A percentile compares a stretch with the other conserved stretches of the same genome.
Evolutionary conservation across 1,140 invertebrate species (phyloP).

Genomic region (Drosophila busckii): DNA sequence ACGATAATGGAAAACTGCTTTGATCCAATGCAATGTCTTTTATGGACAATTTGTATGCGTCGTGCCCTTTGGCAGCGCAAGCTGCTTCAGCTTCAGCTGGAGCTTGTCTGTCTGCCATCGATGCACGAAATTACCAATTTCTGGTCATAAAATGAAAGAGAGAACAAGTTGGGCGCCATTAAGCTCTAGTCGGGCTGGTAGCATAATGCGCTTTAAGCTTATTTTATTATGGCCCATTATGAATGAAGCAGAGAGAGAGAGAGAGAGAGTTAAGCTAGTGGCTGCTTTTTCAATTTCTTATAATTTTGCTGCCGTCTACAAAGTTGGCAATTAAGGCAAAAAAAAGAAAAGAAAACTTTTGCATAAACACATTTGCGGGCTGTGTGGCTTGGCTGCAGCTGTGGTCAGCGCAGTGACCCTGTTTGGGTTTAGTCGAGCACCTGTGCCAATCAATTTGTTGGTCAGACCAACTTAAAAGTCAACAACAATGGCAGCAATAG

Average conservation of each 20-base stretch:
- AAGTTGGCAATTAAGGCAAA: conserved; percentile 67
- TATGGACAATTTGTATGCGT: conserved; percentile 71
- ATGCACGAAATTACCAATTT: conserved; percentile 74
- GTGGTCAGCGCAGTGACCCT: conserved; percentile 16
- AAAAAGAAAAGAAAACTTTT: no score
- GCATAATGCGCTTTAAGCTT: conserved; percentile 67
- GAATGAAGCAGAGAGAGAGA: conserved; percentile 2
- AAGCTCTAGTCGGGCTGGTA: conserved; percentile 32
- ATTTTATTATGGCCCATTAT: conserved; percentile 70
- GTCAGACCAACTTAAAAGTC: no score
- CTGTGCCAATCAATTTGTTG: no score
- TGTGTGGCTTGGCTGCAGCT: conserved; percentile 21
- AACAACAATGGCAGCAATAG: no score
- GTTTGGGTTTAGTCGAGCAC: background rate
- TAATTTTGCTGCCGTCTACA: conserved; percentile 47
- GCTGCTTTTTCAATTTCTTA: conserved; percentile 24
- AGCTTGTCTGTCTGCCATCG: conserved; percentile 36
- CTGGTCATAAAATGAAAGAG: conserved; percentile 68
- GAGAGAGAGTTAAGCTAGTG: background rate
- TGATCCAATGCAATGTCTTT: conserved; percentile 64
- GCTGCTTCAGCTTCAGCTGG: conserved; percentile 19
- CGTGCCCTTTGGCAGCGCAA: conserved; percentile 30
- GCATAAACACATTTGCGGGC: no score
- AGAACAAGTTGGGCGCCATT: conserved; percentile 65
- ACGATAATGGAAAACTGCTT: conserved; percentile 64